phyloP scores from a whole-genome alignment of 1,140 invertebrate species.

The Hormaphis cornu region DNA sequence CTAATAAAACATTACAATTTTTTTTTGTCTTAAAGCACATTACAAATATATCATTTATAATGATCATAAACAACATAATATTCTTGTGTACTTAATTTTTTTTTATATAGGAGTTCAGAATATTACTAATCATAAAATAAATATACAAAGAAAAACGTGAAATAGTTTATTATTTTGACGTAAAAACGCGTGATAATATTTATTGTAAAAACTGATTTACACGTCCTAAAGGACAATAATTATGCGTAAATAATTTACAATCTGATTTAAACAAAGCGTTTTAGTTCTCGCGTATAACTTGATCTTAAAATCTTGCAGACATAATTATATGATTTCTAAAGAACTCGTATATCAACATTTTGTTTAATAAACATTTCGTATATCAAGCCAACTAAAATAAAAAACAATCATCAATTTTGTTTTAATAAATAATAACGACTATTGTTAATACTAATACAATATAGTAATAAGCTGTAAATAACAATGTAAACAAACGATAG shows the following conservation, averaged over 20 bases:
- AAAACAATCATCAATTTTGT: slow-evolving; percentile 8
- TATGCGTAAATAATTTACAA: slow-evolving; percentile 9
- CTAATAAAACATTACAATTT: slow-evolving; percentile 30
- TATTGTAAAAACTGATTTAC: slow-evolving; percentile 17
- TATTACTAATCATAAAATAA: slow-evolving; percentile 19
- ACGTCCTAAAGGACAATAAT: slow-evolving; percentile 19
- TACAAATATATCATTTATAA: slow-evolving; percentile 24
- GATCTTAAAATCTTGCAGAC: background rate
- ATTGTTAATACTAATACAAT: background rate
- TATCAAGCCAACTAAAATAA: slow-evolving; percentile 20
- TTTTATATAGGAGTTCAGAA: slow-evolving; percentile 3
- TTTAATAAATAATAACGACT: too few relatives aligned
- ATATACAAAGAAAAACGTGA: slow-evolving; percentile 9
- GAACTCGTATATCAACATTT: slow-evolving; percentile 16
- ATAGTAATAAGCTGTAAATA: slow-evolving; percentile 25
- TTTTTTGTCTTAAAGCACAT: slow-evolving; percentile 24
- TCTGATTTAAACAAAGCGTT: slow-evolving; percentile 21
- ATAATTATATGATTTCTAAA: slow-evolving; percentile 7
- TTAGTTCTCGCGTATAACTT: slow-evolving; percentile 7
- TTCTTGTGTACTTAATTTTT: slow-evolving; percentile 6
- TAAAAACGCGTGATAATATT: background rate
- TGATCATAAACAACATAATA: slow-evolving; percentile 15
- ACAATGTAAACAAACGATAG: slow-evolving; percentile 30
- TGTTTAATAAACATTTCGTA: slow-evolving; percentile 21
- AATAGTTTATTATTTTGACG: background rate